Evolutionary conservation across 2,113 vertebrate genomes (phyloP).

Genomic region (Plecotus auritus): DNA sequence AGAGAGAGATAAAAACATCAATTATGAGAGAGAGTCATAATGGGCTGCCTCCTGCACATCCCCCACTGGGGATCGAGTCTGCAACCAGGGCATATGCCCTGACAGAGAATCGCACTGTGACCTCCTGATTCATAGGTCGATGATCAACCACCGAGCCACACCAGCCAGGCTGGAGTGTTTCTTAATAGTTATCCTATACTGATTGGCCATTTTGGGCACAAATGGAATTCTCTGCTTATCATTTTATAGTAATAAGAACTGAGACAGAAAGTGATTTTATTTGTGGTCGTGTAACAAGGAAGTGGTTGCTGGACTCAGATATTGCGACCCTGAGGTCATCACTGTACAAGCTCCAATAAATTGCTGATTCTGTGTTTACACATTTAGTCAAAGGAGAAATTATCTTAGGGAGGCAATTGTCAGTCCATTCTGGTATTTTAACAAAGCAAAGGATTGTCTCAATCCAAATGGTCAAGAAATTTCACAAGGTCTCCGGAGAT

Average conservation of each 20-base stretch:
- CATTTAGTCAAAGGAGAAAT: not conserved
- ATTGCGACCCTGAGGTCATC: not conserved
- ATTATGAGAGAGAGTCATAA: no score
- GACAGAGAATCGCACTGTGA: no score
- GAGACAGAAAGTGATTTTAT: constrained; percentile 34
- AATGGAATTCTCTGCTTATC: not conserved
- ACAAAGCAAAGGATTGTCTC: not conserved
- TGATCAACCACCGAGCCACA: no score
- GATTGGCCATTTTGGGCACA: not conserved
- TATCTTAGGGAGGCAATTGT: not conserved
- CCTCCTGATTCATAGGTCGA: no score
- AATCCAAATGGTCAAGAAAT: not conserved
- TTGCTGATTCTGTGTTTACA: not conserved
- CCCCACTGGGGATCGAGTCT: no score
- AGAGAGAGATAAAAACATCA: no score
- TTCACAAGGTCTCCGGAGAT: not conserved
- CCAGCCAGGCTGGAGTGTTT: not conserved
- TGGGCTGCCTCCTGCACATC: no score
- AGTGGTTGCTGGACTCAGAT: not conserved
- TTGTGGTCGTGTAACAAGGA: constrained; percentile 5
- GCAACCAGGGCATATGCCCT: no score
- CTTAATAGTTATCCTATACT: not conserved
- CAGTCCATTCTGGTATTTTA: not conserved
- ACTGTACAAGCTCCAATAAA: not conserved
- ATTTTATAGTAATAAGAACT: not conserved